A percentile compares a stretch with the other conserved stretches of the same genome.
Evolutionary conservation across 1,140 invertebrate genomes (phyloP).

Genomic region (Apocrypta bakeri): DNA sequence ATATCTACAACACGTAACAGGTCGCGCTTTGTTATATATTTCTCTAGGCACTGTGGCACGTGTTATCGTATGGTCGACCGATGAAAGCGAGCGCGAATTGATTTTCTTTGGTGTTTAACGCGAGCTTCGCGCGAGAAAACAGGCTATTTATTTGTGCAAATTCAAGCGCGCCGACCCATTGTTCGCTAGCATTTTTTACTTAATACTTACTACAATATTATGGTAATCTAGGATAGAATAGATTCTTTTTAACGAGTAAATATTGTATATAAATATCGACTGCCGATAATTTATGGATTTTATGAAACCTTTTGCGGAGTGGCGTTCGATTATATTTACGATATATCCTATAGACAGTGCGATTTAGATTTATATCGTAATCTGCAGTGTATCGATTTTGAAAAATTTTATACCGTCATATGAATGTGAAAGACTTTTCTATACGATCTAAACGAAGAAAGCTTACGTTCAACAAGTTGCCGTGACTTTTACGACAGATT

Average conservation of each 20-base stretch:
- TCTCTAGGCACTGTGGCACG: background rate
- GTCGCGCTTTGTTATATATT: constrained; percentile 17
- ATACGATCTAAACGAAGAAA: background rate
- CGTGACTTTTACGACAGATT: background rate
- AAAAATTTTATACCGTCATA: background rate
- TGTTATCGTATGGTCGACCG: background rate
- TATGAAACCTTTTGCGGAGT: background rate
- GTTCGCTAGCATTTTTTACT: background rate
- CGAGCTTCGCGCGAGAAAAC: background rate
- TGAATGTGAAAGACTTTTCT: background rate
- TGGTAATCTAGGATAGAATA: too few species aligned
- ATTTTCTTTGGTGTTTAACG: constrained; percentile 23
- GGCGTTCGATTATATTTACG: background rate
- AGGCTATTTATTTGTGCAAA: background rate
- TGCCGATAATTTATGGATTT: constrained; percentile 24
- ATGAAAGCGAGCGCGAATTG: constrained; percentile 29
- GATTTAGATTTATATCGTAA: constrained; percentile 33
- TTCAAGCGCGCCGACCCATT: background rate
- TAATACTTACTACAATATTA: too few species aligned
- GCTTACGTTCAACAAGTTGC: background rate
- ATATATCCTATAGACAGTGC: background rate
- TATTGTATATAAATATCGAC: constrained; percentile 20
- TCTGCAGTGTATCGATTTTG: background rate
- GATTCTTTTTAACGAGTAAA: constrained; percentile 3
- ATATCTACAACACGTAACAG: background rate